Base-by-base conservation (phyloP, 92 coral and sea anemone genomes). In the Zoanthus gigantus region DNA sequence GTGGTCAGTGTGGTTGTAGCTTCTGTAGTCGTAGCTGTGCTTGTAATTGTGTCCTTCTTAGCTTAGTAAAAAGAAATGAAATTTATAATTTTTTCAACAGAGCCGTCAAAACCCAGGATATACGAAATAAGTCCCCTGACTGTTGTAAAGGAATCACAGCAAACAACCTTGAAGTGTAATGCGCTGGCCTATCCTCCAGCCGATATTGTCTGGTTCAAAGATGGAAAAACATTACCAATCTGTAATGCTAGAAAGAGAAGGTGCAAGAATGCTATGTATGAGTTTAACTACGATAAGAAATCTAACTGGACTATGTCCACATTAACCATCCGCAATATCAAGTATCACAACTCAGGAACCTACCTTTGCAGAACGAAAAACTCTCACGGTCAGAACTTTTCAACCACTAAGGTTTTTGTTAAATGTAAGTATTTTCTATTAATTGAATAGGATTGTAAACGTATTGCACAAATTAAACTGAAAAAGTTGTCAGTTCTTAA, bases 341-440 rank as follows among this genome's bases (percentile, higher is more conserved):
- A 72, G 48, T 85, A 79, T 29, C 53, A 78, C 13, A 87, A 91
- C 67, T 87, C 56, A 45, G 94, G 91, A 31, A 72, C 16, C 0
- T 91, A 91, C 68, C 76, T 88, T 17, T 91, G 94, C 65, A 46
- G 50, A 42, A 79, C 94, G 0, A 79, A 46, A 32, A 91, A 91
- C 30, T 78, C 79, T 2, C 17, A 65, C 57, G 86, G 90, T 4
- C 16, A 82, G n/a, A 46, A 61, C 31, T 61, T 67, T 53, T 77
- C 60, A 53, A 83, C 76, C n/a, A 58, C 77, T 13, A 34, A 74
- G 31, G 83, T 85, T 0, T 78, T 58, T 13, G 74, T 88, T 53
- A 75, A 74, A 16, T 42, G 94, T 91, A 88, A 91, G 94, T 67
- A 50, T 52, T 52, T 15, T 28, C 48, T 46, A 6, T 8, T 17